Conservation (phyloP, 2,888 invertebrate species). For the Neoscelio sp. region DNA sequence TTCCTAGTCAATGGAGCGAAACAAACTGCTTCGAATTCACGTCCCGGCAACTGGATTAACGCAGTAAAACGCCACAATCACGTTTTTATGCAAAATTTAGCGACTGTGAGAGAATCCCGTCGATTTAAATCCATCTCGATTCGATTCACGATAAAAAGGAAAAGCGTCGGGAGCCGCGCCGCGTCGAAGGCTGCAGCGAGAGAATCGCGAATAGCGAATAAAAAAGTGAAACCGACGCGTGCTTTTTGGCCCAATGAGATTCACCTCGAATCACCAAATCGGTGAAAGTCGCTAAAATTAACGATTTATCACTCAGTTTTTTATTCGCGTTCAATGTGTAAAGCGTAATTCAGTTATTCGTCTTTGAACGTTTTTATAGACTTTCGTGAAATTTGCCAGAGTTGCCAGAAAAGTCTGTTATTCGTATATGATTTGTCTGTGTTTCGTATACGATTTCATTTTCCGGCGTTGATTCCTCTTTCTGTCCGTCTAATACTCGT, state of each 20-base stretch:
- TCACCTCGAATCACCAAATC: conserved; percentile 10
- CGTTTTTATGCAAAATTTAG: conserved; percentile 51
- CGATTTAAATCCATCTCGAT: conserved; percentile 21
- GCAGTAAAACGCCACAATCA: conserved; percentile 36
- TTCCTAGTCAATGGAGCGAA: conserved; percentile 53
- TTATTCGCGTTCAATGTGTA: no score
- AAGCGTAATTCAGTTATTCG: no score
- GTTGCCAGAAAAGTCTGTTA: no score
- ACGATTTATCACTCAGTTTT: no score
- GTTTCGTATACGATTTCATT: no score
- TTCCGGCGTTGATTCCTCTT: no score
- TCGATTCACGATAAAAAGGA: conserved; percentile 30
- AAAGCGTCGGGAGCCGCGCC: conserved; percentile 7
- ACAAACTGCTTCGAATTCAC: conserved; percentile 45
- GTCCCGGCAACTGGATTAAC: conserved; percentile 43
- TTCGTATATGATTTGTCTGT: no score
- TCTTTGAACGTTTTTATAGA: conserved; percentile 18
- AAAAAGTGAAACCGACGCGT: conserved; percentile 31
- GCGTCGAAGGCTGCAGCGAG: neutral
- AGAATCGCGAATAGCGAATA: neutral
- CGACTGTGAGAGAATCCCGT: conserved; percentile 32
- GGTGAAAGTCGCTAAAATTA: conserved; percentile 45
- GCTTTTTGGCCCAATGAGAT: conserved; percentile 20
- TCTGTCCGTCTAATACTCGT: no score
- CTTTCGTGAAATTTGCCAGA: no score